These are phyloP conservation scores for Nannoperca obscura DNA, from an alignment of 2,797 vertebrate genomes.

Conservation along the genomic window DNA sequence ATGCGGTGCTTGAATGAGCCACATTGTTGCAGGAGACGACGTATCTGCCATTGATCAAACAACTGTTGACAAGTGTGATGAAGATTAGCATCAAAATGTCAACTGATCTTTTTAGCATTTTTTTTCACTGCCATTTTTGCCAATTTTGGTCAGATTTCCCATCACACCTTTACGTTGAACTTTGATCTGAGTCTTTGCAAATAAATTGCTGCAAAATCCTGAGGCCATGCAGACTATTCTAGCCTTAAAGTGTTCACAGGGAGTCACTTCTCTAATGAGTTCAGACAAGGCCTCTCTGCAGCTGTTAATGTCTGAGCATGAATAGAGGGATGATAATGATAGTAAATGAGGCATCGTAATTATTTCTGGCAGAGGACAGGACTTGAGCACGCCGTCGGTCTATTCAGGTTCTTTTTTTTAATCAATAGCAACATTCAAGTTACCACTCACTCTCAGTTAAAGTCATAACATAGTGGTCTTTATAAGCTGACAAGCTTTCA, in stretches of 20 bases:
- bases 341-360: slow-evolving; percentile 25
- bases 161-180: neutral
- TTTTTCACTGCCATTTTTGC: neutral
- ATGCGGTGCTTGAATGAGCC: neutral
- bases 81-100: neutral
- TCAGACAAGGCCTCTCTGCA: slow-evolving; percentile 11
- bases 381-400: neutral
- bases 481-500: slow-evolving; percentile 7
- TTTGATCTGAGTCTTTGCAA: neutral
- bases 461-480: neutral
- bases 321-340: slow-evolving; percentile 25
- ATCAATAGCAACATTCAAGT: slow-evolving; percentile 12
- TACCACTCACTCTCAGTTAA: neutral
- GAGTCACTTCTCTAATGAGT: slow-evolving; percentile 21
- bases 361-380: slow-evolving; percentile 17
- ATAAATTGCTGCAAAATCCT: neutral
- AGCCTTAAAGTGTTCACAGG: neutral
- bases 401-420: slow-evolving; percentile 6
- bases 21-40: neutral
- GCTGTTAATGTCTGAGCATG: slow-evolving; percentile 24
- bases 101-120: neutral
- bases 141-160: neutral
- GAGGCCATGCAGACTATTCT: neutral
- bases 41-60: neutral
- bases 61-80: neutral